Base-by-base conservation (phyloP, 2,797 vertebrate species). In the Falco novaeseelandiae region DNA sequence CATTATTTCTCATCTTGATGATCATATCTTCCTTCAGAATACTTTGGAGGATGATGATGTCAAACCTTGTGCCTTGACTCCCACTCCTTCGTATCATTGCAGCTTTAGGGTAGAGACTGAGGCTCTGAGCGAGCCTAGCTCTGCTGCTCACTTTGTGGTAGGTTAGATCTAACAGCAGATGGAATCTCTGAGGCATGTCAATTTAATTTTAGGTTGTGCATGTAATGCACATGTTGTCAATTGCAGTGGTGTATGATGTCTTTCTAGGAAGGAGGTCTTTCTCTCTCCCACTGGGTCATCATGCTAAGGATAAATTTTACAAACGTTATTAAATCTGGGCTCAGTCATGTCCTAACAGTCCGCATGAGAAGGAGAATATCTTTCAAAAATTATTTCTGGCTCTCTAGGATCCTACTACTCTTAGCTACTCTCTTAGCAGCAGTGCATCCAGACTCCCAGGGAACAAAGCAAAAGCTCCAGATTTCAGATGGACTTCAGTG, bases 201-300 rank as follows among this genome's bases (percentile, higher is more conserved):
- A 61, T 87, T 89, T 95, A 87, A 92, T 96, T 96, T 93, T 93
- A 92, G 49, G 32, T 89, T 95, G 44, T 85, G n/a, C 12, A 2
- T 65, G 54, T 74, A 78, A 87, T 83, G 61, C 81, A 93, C 42
- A 66, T 93, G 90, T 81, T 96, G 74, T 30, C 34, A 86, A 85
- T 93, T 96, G 91, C 42, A 78, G 36, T 48, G 34, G 34, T 44
- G 34, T 69, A 49, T 85, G 49, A 92, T 81, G 86, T 48, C 78
- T 94, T 92, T 93, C 93, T 92, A 81, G 52, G 49, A 92, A 93
- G 67, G 92, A 89, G 81, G 71, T 89, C 74, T 67, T 76, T 87
- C 88, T 84, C 54, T 91, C 38, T 83, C 90, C 81, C 73, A 93
- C 78, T 83, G 72, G 52, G 49, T 94, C 73, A 96, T 84, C 44